These are phyloP conservation scores for Lepas anatifera DNA, from an alignment of 2,888 invertebrate species.

Conservation along the genomic window DNA sequence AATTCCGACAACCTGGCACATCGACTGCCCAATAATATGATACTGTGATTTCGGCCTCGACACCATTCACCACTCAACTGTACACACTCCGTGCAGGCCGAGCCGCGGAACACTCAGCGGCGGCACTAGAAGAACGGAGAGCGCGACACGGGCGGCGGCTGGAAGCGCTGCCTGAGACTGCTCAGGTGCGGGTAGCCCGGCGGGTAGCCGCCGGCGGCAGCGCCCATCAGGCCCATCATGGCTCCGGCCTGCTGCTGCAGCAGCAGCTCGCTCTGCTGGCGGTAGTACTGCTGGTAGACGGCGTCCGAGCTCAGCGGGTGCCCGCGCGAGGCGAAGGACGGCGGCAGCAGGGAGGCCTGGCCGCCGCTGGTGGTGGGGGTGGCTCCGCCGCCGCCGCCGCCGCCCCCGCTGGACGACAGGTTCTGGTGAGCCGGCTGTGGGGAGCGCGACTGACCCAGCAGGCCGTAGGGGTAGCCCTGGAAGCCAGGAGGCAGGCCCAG, in stretches of 20 bases:
- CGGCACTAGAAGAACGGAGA: not conserved
- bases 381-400: not conserved
- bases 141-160: not conserved
- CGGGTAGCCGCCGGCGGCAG: slow-evolving; percentile 9
- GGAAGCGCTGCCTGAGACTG: not conserved
- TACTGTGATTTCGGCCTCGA: too few species aligned
- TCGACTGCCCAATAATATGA: too few species aligned
- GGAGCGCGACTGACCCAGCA: slow-evolving; percentile 11
- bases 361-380: not conserved
- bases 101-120: too few species aligned
- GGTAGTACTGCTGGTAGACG: not conserved
- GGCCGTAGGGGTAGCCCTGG: slow-evolving; percentile 4
- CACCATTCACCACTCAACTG: too few species aligned
- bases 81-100: too few species aligned
- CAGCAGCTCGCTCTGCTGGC: slow-evolving; percentile 9
- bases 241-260: slow-evolving; percentile 5
- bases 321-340: not conserved
- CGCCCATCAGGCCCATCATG: not conserved
- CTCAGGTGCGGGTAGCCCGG: slow-evolving; percentile 8
- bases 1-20: too few species aligned
- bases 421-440: slow-evolving; percentile 12
- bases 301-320: not conserved
- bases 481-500: not conserved
- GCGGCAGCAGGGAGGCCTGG: not conserved
- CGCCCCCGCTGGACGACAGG: not conserved